Evolutionary conservation across 2,797 vertebrate genomes (phyloP), one percentile per base, ranked within the genome.

Genomic region (Tapirus indicus): DNA sequence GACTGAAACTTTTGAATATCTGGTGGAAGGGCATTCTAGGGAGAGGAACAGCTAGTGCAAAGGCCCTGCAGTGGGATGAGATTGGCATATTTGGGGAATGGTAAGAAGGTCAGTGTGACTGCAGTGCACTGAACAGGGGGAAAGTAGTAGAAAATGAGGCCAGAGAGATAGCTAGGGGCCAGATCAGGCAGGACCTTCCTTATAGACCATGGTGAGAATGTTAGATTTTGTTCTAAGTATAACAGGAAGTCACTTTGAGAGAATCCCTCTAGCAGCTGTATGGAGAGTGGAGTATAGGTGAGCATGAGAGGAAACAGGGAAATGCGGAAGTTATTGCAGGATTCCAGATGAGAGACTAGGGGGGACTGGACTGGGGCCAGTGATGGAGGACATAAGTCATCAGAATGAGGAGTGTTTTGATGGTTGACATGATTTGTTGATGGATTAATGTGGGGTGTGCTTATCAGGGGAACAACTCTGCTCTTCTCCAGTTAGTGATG

Each of bases 401-500:
- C n/a, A 18, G 60, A 66, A 41, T 2, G 7, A 29, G 82, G 69
- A 47, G 4, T 14, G 6, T 23, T 77, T 17, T 7, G 20, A 52
- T 4, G 1, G 35, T 35, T 54, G 71, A 44, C 5, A 10, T 0
- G 25, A 71, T 38, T 87, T 75, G 72, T 23, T 72, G 54, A 64
- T 96, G 77, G 86, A 95, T 92, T 27, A 47, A 60, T 47, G 29
- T 49, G 64, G 52, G 49, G 16, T 74, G 60, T 52, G 38, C 20
- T 84, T 72, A 77, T 94, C 78, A 52, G 60, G 69, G 77, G 13
- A 83, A 38, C 2, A 78, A 56, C 54, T 95, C 96, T 95, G 27
- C 68, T 95, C n/a, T 87, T 96, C 88, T 97, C n/a, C 41, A 32
- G n/a, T 17, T 85, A 88, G 84, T 52, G 74, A 97, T 88, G 64